Base-by-base conservation (phyloP, 2,113 vertebrate species). In the Ceyx melanurus region DNA sequence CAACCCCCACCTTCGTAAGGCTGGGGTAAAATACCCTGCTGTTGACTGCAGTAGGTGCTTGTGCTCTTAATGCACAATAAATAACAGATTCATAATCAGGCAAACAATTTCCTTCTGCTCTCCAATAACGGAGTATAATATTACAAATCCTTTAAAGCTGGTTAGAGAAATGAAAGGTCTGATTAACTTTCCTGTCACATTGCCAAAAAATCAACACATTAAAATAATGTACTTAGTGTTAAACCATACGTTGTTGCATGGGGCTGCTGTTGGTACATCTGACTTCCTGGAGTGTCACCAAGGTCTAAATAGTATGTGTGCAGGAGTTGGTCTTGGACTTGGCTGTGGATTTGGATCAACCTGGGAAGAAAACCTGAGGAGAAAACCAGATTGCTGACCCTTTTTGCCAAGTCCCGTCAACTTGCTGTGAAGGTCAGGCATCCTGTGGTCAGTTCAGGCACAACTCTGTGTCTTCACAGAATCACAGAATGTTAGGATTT, bases 81-180 rank as follows among this genome's bases (percentile, higher is more conserved):
- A 70, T 89, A 94, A 85, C 68, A 81, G 74, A 68, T 88, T 85
- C 92, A 72, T 84, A 95, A 92, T 89, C 85, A 88, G 85, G 84
- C 62, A 90, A 96, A 95, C 29, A 85, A 66, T 89, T 95, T 92
- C 82, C 66, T 90, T 61, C 53, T 91, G 78, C 72, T 82, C 50
- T 81, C 67, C 53, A 78, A 31, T 86, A 91, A 89, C 65, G 53
- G 50, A 83, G 78, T 86, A 65, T 93, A 92, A 79, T 75, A 86
- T 94, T 95, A 96, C 93, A 96, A 92, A 95, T 92, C 87, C 88
- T 86, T 92, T 90, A 88, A 91, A 89, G 79, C 76, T 54, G 77
- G 68, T 90, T 71, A 86, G 56, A 92, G 57, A 77, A 93, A 92
- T 76, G 67, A 94, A 91, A 88, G 86, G 45, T 77, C 81, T 89